Evolutionary conservation across 2,113 vertebrate genomes (phyloP).

Genomic region (Stegastes partitus): DNA sequence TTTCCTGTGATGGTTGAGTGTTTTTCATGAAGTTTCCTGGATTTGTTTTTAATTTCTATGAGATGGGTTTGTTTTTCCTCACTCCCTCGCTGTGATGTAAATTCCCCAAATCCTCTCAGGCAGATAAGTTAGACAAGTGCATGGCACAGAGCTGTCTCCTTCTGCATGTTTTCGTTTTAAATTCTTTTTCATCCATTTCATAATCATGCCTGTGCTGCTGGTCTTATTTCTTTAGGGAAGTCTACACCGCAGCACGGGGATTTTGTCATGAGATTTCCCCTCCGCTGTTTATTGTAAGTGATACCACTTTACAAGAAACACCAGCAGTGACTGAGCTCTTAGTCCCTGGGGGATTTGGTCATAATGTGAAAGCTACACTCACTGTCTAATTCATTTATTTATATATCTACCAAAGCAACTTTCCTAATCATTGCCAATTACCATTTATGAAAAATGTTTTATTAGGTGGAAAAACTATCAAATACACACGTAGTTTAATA

Average conservation of each 20-base stretch:
- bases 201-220: background rate
- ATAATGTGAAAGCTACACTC: background rate
- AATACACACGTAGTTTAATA: background rate
- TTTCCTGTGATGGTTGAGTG: conserved; percentile 49
- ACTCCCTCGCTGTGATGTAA: conserved; percentile 31
- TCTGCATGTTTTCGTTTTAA: background rate
- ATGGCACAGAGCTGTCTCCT: background rate
- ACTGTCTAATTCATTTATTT: background rate
- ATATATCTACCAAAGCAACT: background rate
- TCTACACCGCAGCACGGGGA: background rate
- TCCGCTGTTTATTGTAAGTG: conserved; percentile 43
- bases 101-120: conserved; percentile 25
- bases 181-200: conserved; percentile 33
- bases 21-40: conserved; percentile 64
- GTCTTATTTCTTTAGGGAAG: conserved; percentile 39
- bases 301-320: conserved; percentile 41
- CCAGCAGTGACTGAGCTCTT: background rate
- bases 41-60: conserved; percentile 70
- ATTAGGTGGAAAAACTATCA: background rate
- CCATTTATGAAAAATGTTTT: background rate
- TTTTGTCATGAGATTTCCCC: conserved; percentile 31
- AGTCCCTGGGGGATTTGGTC: background rate
- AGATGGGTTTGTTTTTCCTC: conserved; percentile 51
- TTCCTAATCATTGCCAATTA: background rate
- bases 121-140: conserved; percentile 15